A percentile compares a stretch with the other conserved stretches of the same genome.
Conservation (phyloP, 2,113 vertebrate genomes). For the Arvicanthis niloticus region DNA sequence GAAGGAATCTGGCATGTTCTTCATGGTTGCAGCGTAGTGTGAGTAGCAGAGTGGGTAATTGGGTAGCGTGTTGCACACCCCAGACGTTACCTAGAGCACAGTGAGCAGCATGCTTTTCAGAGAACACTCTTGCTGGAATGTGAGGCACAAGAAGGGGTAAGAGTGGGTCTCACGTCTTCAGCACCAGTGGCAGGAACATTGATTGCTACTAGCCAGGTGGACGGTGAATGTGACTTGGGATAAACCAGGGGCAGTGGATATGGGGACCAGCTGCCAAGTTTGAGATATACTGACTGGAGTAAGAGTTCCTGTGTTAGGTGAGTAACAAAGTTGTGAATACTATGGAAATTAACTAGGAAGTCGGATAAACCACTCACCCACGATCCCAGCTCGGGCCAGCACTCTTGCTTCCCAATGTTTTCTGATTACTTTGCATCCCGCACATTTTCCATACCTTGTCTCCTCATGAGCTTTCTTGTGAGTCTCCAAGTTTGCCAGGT, state of each 20-base stretch:
- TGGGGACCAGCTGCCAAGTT: background rate
- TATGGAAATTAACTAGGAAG: background rate
- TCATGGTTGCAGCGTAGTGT: background rate
- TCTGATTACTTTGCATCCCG: background rate
- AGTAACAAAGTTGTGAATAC: background rate
- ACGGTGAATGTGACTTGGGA: background rate
- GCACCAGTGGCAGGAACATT: background rate
- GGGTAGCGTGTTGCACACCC: background rate
- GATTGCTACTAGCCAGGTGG: background rate
- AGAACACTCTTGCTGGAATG: background rate
- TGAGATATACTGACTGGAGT: background rate
- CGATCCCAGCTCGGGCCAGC: background rate
- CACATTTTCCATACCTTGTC: background rate
- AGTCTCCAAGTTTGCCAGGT: fast-evolving
- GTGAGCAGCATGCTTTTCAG: background rate
- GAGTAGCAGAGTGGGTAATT: background rate
- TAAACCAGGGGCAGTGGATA: no score
- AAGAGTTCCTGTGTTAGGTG: background rate
- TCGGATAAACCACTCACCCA: background rate
- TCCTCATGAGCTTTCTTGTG: background rate
- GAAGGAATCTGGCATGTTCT: background rate
- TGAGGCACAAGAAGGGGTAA: background rate
- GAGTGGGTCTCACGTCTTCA: fast-evolving
- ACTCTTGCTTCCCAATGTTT: no score
- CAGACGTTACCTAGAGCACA: background rate